A percentile compares a stretch with the other conserved stretches of the same genome.
phyloP scores from a whole-genome alignment of 2,113 vertebrate species.

The Nerophis lumbriciformis region DNA sequence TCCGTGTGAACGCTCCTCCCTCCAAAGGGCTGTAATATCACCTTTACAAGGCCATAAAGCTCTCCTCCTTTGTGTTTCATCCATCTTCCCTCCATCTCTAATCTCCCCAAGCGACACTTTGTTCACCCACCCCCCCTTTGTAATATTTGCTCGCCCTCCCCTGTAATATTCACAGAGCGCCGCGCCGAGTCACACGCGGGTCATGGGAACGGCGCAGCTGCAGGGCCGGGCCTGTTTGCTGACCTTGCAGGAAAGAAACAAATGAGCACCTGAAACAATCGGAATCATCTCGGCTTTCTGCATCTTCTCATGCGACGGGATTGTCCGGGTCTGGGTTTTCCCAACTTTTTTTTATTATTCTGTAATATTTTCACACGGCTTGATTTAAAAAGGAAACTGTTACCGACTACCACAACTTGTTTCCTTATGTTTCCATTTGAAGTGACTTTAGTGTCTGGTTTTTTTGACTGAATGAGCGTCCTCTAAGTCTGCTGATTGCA shows the following conservation, averaged over 20 bases:
- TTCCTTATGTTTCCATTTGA: too few species aligned
- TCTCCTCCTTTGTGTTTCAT: constrained; percentile 16
- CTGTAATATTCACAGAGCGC: constrained; percentile 38
- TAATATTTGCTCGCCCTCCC: constrained; percentile 5
- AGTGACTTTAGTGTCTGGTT: too few species aligned
- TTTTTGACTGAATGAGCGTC: too few species aligned
- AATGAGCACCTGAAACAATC: constrained; percentile 60
- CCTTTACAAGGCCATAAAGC: constrained; percentile 7
- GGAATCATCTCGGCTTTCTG: neutral
- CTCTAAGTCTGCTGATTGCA: too few species aligned
- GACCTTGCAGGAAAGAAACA: constrained; percentile 15
- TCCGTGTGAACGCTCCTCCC: neutral
- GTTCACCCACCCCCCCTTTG: neutral
- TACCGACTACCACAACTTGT: too few species aligned
- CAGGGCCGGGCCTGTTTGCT: constrained; percentile 41
- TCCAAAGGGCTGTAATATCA: constrained; percentile 2
- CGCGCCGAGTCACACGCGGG: constrained; percentile 36
- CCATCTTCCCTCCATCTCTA: constrained; percentile 20
- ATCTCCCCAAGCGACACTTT: constrained; percentile 27
- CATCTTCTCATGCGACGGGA: neutral
- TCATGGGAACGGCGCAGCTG: constrained; percentile 64
- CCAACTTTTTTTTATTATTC: too few species aligned
- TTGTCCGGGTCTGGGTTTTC: neutral
- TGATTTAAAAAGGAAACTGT: too few species aligned
- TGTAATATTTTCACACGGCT: too few species aligned